Base-by-base conservation (phyloP, 1,140 invertebrate species). In the Amyelois transitella region DNA sequence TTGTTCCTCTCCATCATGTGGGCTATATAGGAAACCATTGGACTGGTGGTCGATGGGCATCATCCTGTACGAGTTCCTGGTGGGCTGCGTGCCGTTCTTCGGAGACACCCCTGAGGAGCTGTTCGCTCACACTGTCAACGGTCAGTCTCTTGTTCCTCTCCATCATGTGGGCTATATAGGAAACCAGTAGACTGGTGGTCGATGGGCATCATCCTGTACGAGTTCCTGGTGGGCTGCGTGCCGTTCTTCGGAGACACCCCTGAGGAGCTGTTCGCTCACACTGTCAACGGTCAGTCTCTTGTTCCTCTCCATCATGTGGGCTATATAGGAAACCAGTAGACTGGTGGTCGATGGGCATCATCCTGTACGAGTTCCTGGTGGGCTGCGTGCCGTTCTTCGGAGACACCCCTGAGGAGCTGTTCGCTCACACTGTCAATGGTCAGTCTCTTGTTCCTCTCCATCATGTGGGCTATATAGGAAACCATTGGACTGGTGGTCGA, bases 41-140 rank as follows among this genome's bases (percentile, higher is more conserved):
- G 98, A 99, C 88, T 99, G 98, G 98, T 99, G 99, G 99, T 97
- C 98, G 0, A 98, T 99, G 95, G 98, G 98, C 48, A 96, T 99
- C 47, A 99, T 99, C 69, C 90, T 99, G 1, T 99, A 99, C 82
- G 98, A 99, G 90, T 99, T 99, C 90, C 91, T 99, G 2, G 94
- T 99, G 75, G 99, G 99, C 43, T 99, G 97, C 90, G 98, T 99
- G 18, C 99, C 99, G 7, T 99, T n/a, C n/a, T n/a, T n/a, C n/a
- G n/a, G n/a, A n/a, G n/a, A n/a, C n/a, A n/a, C n/a, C n/a, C n/a
- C n/a, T n/a, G 98, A 99, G 90, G 98, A 99, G 84, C 88, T 99
- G 8, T 99, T 99, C 90, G 96, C 97, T 48, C 98, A 99, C 86
- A 98, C 99, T 24, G 97, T 99, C 18, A 99, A 99, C 88, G 97